Base-by-base conservation (phyloP, 2,888 invertebrate genomes). In the Diaperis boleti region DNA sequence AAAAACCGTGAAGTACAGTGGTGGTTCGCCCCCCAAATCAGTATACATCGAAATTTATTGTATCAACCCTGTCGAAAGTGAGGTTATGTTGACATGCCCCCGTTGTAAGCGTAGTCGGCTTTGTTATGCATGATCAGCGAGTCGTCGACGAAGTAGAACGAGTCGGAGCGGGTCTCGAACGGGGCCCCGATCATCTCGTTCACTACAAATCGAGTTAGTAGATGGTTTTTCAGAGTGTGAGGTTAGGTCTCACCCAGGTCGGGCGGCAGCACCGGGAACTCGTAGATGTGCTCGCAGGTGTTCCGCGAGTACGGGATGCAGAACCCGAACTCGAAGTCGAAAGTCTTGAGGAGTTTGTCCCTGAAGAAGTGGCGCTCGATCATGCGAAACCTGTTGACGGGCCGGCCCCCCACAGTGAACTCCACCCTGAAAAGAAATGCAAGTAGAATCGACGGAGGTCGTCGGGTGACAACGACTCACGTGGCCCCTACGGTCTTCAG, bases 281-380 rank as follows among this genome's bases (percentile, higher is more conserved):
- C 97, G 77, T 99, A 99, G 82, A 99, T 98, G 82, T 98, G 98
- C 83, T 99, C 98, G 82, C 98, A 98, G 7, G 97, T 96, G 81
- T 99, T 99, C 78, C 92, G 90, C 65, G 96, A 98, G 82, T 94
- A 94, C 39, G 98, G 98, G 83, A 99, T 98, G 82, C 98, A 98
- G 82, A 97, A 99, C 42, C 98, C 98, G 86, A 99, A 99, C 82
- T 98, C 97, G 85, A 99, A 99, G 81, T 99, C 98, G 84, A 99
- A 98, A 6, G 96, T 96, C 83, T 99, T 98, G 56, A 98, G 85
- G 66, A 97, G 83, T 61, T 90, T 92, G 75, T 98, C 95, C 62
- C 94, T 85, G 83, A 97, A 98, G 85, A 94, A 98, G 82, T 98
- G 98, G 42, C 95, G 89, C 81, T 98, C 98, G 73, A 98, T 96